A percentile compares a stretch with the other conserved stretches of the same genome.
phyloP scores from a whole-genome alignment of 2,888 invertebrate genomes.

The Sinohyriopsis cumingii region DNA sequence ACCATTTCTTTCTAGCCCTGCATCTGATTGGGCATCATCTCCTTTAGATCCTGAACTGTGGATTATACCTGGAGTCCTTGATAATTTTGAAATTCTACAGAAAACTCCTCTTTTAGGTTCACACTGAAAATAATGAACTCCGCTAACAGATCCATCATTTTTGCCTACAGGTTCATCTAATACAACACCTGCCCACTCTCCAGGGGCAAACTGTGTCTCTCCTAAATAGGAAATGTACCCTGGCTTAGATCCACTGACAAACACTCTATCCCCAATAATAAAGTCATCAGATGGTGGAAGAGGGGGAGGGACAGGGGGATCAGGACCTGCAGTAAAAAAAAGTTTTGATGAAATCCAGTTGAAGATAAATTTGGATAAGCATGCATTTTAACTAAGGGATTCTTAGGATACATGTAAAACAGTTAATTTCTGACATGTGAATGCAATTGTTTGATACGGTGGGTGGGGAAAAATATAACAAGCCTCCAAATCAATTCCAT shows the following conservation, averaged over 20 bases:
- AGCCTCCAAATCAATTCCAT: too few relatives aligned
- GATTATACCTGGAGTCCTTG: constrained; percentile 55
- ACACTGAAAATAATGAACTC: constrained; percentile 71
- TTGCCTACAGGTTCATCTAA: constrained; percentile 70
- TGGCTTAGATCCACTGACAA: constrained; percentile 75
- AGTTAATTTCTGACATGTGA: too few relatives aligned
- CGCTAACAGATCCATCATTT: constrained; percentile 71
- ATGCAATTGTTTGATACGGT: too few relatives aligned
- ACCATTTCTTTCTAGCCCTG: constrained; percentile 29
- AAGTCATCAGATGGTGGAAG: constrained; percentile 82
- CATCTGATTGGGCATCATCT: constrained; percentile 32
- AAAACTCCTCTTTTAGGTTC: constrained; percentile 71
- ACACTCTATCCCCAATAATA: constrained; percentile 94
- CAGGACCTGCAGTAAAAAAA: constrained; percentile 55
- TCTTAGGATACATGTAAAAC: neutral
- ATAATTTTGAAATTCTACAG: constrained; percentile 81
- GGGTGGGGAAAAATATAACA: too few relatives aligned
- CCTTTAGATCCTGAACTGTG: constrained; percentile 26
- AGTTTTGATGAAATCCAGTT: constrained; percentile 4
- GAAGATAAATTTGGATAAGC: neutral
- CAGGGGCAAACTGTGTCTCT: constrained; percentile 71
- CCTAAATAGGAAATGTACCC: constrained; percentile 71
- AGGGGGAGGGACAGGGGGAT: constrained; percentile 30
- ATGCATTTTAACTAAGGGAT: neutral
- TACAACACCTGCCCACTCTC: constrained; percentile 72